A percentile compares a stretch with the other conserved stretches of the same genome.
phyloP scores from a whole-genome alignment of 2,797 vertebrate genomes.

The Cuniculus paca region DNA sequence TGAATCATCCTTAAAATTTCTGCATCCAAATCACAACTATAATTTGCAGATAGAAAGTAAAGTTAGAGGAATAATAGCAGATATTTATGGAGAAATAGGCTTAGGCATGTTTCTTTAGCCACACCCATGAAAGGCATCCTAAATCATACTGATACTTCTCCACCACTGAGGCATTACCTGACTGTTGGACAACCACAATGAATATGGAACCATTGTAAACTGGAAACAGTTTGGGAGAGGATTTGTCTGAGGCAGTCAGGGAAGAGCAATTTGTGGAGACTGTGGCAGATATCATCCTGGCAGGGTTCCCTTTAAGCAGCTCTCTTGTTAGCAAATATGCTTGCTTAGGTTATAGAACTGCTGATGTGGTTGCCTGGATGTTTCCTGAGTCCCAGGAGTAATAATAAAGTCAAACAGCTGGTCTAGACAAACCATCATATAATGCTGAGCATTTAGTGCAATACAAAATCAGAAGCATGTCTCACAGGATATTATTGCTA shows the following conservation, averaged over 20 bases:
- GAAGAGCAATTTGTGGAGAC: background rate
- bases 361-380: background rate
- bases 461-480: background rate
- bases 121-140: background rate
- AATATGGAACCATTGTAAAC: background rate
- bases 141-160: background rate
- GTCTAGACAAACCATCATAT: background rate
- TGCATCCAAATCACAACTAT: background rate
- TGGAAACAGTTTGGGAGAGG: background rate
- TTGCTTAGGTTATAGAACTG: background rate
- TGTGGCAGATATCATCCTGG: background rate
- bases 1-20: background rate
- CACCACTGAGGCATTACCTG: background rate
- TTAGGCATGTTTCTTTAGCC: background rate
- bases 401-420: background rate
- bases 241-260: background rate
- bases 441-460: background rate
- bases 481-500: background rate
- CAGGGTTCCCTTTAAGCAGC: background rate
- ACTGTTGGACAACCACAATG: background rate
- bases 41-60: background rate
- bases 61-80: background rate
- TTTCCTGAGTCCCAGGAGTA: background rate
- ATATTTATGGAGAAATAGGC: constrained; percentile 2
- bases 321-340: background rate